Percentiles rank a stretch among this genome's conserved stretches.
These are phyloP conservation scores for Lysiphlebus fabarum DNA, from an alignment of 1,140 invertebrate species.

Conservation along the genomic window DNA sequence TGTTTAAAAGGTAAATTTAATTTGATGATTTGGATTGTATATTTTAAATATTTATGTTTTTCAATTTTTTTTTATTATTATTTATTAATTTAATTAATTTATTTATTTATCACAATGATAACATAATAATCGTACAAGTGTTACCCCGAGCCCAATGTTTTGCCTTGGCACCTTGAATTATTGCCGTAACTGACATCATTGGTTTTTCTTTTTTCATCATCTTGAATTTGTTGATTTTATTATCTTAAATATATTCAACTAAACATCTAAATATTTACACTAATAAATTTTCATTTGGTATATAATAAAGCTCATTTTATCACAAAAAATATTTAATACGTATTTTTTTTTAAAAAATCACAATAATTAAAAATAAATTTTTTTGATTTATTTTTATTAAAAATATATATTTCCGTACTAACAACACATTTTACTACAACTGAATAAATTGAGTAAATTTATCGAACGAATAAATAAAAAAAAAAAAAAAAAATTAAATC, in stretches of 20 bases:
- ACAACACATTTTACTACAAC: too few species aligned
- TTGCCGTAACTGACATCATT: slow-evolving; percentile 77
- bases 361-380: too few species aligned
- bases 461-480: background rate
- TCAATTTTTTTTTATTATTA: too few species aligned
- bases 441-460: background rate
- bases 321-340: too few species aligned
- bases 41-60: too few species aligned
- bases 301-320: too few species aligned
- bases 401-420: too few species aligned
- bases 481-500: slow-evolving; percentile 1
- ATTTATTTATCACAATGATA: too few species aligned
- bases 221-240: slow-evolving; percentile 26
- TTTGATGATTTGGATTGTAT: too few species aligned
- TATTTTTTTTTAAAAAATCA: too few species aligned
- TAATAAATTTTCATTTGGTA: background rate
- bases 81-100: background rate
- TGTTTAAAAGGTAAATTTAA: background rate
- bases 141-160: slow-evolving; percentile 61
- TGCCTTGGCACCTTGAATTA: slow-evolving; percentile 67
- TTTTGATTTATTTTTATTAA: too few species aligned
- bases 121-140: slow-evolving; percentile 44
- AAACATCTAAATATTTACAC: background rate
- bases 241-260: slow-evolving; percentile 1
- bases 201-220: slow-evolving; percentile 83